Base-by-base conservation (phyloP, 2,888 invertebrate species). In the Lordiphosa fenestrarum region DNA sequence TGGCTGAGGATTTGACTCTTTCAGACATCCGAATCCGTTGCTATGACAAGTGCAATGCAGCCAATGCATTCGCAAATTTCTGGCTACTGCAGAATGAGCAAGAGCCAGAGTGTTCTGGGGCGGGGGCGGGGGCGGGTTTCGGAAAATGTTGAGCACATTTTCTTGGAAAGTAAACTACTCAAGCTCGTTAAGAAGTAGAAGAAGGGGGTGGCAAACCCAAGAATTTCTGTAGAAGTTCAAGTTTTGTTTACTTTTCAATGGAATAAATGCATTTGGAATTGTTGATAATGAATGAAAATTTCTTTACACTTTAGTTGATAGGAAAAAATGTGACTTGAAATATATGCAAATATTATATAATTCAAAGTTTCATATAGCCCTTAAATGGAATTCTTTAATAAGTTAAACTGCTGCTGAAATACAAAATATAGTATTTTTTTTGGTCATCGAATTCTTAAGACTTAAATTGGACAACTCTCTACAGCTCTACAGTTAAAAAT, bases 1-100 rank as follows among this genome's bases (percentile, higher is more conserved):
- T 56, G 52, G 49, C 49, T 46, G 50, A 41, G 54, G 61, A 46
- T 49, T 21, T 9, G 49, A 21, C 9, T 25, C 37, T 25, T 25
- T 38, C 13, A 30, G 30, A 3, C 9, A 3, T 3, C 7, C 9
- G 30, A 30, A 30, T 30, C 10, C 30, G 30, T 25, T 49, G 38
- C 48, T 37, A 44, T 44, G 42, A 44, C 30, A 44, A 44, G 42
- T 44, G 30, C 25, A 33, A 15, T 39, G 23, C 25, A 25, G 25
- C 13, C 10, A 33, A 44, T 44, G 33, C 25, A 41, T 41, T 13
- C 19, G 38, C 15, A 41, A 41, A 25, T 15, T 23, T 40, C 15
- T 40, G 21, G 40, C 21, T 44, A 44, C 44, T 44, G 15, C 30
- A 3, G 15, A 10, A 44, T 21, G n/a, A 38, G 23, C 6, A 23